phyloP scores from a whole-genome alignment of 1,140 invertebrate genomes.

The Helicorthomorpha holstii region DNA sequence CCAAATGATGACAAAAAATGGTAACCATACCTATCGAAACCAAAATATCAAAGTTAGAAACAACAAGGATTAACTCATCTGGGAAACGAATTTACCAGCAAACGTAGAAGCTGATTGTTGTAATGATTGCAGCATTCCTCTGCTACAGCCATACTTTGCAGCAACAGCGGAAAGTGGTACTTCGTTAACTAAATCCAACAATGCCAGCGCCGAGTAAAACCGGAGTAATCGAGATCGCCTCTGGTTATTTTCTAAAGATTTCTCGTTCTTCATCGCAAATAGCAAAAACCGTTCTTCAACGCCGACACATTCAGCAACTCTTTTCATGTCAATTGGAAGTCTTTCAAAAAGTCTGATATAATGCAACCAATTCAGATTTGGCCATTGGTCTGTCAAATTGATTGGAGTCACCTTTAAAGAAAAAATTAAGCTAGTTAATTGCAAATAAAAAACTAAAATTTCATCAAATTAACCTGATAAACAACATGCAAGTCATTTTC shows the following conservation, averaged over 20 bases:
- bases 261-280: slow-evolving; percentile 49
- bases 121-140: slow-evolving; percentile 73
- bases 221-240: slow-evolving; percentile 29
- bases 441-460: background rate
- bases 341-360: slow-evolving; percentile 69
- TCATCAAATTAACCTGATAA: slow-evolving; percentile 47
- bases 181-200: slow-evolving; percentile 88
- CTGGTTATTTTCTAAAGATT: slow-evolving; percentile 29
- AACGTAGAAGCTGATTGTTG: slow-evolving; percentile 92
- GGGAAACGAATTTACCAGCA: slow-evolving; percentile 45
- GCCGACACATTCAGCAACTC: slow-evolving; percentile 79
- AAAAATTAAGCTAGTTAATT: slow-evolving; percentile 20
- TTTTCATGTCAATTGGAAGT: slow-evolving; percentile 54
- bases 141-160: slow-evolving; percentile 62
- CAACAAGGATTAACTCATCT: background rate
- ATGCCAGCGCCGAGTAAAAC: slow-evolving; percentile 80
- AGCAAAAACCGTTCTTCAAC: slow-evolving; percentile 77
- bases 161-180: slow-evolving; percentile 58
- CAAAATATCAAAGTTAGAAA: background rate
- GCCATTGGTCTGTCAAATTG: slow-evolving; percentile 55
- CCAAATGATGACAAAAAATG: slow-evolving; percentile 76
- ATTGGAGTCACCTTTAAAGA: slow-evolving; percentile 74
- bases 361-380: slow-evolving; percentile 67
- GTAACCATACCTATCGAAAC: slow-evolving; percentile 63
- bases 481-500: slow-evolving; percentile 90